These are phyloP conservation scores for Oryzaephilus surinamensis DNA, from an alignment of 1,140 invertebrate species.

Conservation along the genomic window DNA sequence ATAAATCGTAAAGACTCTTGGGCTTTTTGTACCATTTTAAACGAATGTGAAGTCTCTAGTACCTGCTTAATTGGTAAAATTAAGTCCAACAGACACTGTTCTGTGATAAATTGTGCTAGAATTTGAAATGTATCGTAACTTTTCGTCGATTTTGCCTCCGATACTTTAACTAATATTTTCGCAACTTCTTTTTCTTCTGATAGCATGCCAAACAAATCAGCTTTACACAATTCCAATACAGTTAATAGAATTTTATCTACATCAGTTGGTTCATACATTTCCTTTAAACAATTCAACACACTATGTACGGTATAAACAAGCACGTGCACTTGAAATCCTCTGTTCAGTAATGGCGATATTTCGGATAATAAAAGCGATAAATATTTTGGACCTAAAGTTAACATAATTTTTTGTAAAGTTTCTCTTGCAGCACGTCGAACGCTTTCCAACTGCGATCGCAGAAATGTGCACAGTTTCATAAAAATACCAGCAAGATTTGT, in stretches of 20 bases:
- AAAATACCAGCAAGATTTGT: conserved; percentile 52
- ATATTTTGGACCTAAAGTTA: conserved; percentile 72
- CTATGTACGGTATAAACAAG: conserved; percentile 80
- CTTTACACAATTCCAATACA: conserved; percentile 51
- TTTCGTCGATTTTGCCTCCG: conserved; percentile 74
- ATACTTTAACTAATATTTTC: conserved; percentile 67
- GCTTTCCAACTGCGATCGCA: conserved; percentile 81
- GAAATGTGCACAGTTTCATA: conserved; percentile 78
- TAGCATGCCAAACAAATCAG: conserved; percentile 79
- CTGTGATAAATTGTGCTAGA: conserved; percentile 65
- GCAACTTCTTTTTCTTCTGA: conserved; percentile 87
- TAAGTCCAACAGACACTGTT: conserved; percentile 63
- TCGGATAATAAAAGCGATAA: conserved; percentile 70
- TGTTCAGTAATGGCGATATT: conserved; percentile 66
- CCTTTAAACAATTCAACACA: conserved; percentile 61
- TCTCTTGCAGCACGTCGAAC: conserved; percentile 77
- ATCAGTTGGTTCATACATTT: conserved; percentile 54
- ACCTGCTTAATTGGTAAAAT: conserved; percentile 76
- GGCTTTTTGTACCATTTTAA: conserved; percentile 70
- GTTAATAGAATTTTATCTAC: conserved; percentile 67
- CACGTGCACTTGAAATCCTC: conserved; percentile 91
- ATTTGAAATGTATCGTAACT: conserved; percentile 80
- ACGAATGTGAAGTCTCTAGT: conserved; percentile 62
- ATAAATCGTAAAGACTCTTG: conserved; percentile 70
- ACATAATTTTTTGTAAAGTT: conserved; percentile 81